Base-by-base conservation (phyloP, 2,113 vertebrate genomes). In the Anolis carolinensis region DNA sequence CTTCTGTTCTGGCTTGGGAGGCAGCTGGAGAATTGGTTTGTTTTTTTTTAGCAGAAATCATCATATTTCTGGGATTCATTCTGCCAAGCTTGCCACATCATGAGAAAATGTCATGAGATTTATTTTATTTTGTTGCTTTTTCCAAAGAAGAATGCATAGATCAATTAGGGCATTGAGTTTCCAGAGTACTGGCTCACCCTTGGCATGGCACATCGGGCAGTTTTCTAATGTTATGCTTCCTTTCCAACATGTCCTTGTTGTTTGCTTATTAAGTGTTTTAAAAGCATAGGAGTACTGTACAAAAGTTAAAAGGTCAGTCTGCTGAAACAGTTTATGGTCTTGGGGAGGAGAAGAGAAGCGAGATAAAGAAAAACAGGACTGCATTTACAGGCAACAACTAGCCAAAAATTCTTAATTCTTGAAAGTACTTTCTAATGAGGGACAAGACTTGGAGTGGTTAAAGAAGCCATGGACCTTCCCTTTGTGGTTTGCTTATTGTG, bases 71-170 rank as follows among this genome's bases (percentile, higher is more conserved):
- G 83, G 30, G n/a, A 52, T 16, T 34, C 23, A 16, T 67, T 48
- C 73, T 84, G 73, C 83, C 39, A 67, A 52, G 20, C n/a, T 50
- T 84, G 83, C 83, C 83, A 84, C 74, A 67, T 84, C 73, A 77
- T 21, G 25, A 67, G 21, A 77, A 77, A 71, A 84, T 11, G 30
- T 14, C 77, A 2, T 84, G 73, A 44, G 83, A 84, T 77, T 67
- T 68, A 67, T 77, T 77, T 81, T 67, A 77, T 84, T 34, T 50
- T 76, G 63, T 77, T 74, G 34, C 39, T 67, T 77, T 84, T 84
- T 84, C 83, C 83, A 77, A 21, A n/a, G 72, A 34, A 32, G 11
- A 13, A 4, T 20, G n/a, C 23, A 76, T 27, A 76, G 48, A 44
- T 63, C 39, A 52, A 8, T 44, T 21, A 21, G 59, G 36, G 62